Evolutionary conservation across 2,888 invertebrate genomes (phyloP).

Genomic region (Macrosoma leucophasiata): DNA sequence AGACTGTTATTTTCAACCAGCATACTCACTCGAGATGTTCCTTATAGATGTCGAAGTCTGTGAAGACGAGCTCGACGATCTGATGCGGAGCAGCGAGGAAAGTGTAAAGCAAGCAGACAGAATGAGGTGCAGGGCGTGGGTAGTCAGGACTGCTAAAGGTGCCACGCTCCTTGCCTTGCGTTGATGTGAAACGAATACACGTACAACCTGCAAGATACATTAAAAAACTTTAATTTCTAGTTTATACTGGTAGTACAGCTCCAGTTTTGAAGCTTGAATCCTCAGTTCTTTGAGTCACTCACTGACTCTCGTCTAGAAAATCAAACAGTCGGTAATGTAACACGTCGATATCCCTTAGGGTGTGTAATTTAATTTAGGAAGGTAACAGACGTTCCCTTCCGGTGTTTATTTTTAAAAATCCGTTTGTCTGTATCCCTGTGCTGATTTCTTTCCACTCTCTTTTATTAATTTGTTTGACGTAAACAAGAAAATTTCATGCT

Average conservation of each 20-base stretch:
- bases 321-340: slow-evolving; percentile 5
- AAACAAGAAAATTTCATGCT: no score
- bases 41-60: slow-evolving; percentile 85
- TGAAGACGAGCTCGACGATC: slow-evolving; percentile 87
- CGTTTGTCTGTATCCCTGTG: no score
- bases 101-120: slow-evolving; percentile 89
- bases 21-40: slow-evolving; percentile 79
- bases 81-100: slow-evolving; percentile 86
- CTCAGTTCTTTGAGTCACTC: neutral
- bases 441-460: no score
- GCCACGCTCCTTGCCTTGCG: slow-evolving; percentile 85
- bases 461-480: no score
- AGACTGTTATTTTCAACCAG: neutral
- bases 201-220: slow-evolving; percentile 80
- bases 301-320: slow-evolving; percentile 1
- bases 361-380: neutral
- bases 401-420: neutral
- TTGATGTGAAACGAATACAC: slow-evolving; percentile 87
- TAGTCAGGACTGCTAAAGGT: slow-evolving; percentile 90
- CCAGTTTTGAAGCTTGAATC: slow-evolving; percentile 8
- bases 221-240: neutral
- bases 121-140: slow-evolving; percentile 83
- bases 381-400: neutral
- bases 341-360: slow-evolving; percentile 3
- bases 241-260: slow-evolving; percentile 1